Evolutionary conservation across 2,888 invertebrate genomes (phyloP).

Genomic region (Tineola bisselliella): DNA sequence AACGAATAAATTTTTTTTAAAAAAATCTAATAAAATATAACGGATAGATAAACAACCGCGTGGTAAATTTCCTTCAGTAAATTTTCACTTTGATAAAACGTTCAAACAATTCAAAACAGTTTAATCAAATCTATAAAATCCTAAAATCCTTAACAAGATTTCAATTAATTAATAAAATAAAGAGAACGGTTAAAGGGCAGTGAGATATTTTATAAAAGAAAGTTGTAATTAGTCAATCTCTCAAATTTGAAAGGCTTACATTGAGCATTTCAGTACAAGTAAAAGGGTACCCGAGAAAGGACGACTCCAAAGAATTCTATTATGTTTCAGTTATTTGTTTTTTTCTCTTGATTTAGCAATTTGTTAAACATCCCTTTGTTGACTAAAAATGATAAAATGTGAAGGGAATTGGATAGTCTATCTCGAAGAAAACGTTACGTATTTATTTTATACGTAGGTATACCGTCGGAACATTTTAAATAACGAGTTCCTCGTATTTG

Average conservation of each 20-base stretch:
- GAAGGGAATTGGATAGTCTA: neutral
- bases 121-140: too few relatives aligned
- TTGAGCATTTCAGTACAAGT: neutral
- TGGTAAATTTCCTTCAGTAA: too few relatives aligned
- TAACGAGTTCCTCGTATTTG: too few relatives aligned
- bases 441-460: too few relatives aligned
- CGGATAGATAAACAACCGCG: too few relatives aligned
- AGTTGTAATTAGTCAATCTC: neutral
- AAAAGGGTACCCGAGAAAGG: neutral
- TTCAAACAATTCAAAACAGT: too few relatives aligned
- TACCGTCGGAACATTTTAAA: too few relatives aligned
- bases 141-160: neutral
- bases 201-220: neutral
- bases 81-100: too few relatives aligned
- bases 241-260: neutral
- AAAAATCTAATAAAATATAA: too few relatives aligned
- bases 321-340: conserved; percentile 4
- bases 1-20: too few relatives aligned
- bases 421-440: neutral
- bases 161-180: neutral
- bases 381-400: neutral
- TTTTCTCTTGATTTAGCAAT: conserved; percentile 13
- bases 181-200: neutral
- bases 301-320: conserved; percentile 9
- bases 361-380: conserved; percentile 12